phyloP scores from a whole-genome alignment of 2,888 invertebrate genomes.

The Thymelicus sylvestris region DNA sequence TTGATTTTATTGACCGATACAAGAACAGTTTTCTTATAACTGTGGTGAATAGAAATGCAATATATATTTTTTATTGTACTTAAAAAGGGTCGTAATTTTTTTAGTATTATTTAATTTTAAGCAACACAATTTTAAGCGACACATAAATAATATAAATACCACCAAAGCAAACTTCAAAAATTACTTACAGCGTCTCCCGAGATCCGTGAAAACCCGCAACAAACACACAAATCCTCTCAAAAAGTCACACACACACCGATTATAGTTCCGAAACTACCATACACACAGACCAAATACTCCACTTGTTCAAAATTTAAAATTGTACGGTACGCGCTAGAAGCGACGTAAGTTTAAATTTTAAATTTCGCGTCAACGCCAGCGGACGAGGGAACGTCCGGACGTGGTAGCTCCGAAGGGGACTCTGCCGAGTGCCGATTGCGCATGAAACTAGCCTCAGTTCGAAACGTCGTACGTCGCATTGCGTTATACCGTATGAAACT shows the following conservation, averaged over 20 bases:
- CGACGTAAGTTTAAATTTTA: constrained; percentile 38
- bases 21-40: too few relatives aligned
- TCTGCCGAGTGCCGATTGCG: constrained; percentile 82
- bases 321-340: not conserved
- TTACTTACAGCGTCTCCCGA: constrained; percentile 10
- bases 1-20: too few relatives aligned
- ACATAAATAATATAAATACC: not conserved
- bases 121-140: too few relatives aligned
- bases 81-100: too few relatives aligned
- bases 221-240: constrained; percentile 21
- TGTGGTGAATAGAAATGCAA: too few relatives aligned
- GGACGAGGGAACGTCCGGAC: constrained; percentile 43
- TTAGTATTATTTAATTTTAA: too few relatives aligned
- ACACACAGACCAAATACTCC: constrained; percentile 9
- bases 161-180: constrained; percentile 3
- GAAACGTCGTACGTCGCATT: constrained; percentile 80
- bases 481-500: constrained; percentile 72
- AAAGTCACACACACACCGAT: constrained; percentile 32
- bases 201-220: constrained; percentile 4
- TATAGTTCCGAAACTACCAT: constrained; percentile 27
- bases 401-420: constrained; percentile 51
- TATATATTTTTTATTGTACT: too few relatives aligned
- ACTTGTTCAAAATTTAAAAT: constrained; percentile 9
- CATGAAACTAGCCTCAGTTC: constrained; percentile 64
- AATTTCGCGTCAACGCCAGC: constrained; percentile 36